These are phyloP conservation scores for Drosophila maculinotata DNA, from an alignment of 2,888 invertebrate genomes.

Conservation along the genomic window DNA sequence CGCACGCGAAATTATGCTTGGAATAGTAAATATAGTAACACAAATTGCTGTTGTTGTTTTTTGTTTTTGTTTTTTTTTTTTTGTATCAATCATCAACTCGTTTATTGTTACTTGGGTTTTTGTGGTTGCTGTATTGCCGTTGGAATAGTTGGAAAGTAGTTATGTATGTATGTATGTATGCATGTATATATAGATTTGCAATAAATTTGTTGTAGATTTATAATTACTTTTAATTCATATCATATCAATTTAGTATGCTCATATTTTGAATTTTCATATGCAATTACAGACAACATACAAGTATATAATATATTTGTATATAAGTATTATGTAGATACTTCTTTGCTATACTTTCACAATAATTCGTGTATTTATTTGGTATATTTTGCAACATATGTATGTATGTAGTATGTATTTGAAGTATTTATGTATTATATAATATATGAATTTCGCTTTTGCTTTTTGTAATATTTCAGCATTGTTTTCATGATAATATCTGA, in stretches of 20 bases:
- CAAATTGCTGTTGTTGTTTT: too few relatives aligned
- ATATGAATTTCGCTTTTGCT: conserved; percentile 35
- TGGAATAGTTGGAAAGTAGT: conserved; percentile 58
- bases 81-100: conserved; percentile 77
- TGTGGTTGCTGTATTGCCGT: conserved; percentile 48
- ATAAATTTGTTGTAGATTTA: conserved; percentile 35
- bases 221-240: conserved; percentile 5
- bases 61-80: conserved; percentile 28
- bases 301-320: conserved; percentile 38
- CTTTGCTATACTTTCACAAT: conserved; percentile 66
- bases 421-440: conserved; percentile 33
- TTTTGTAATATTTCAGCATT: conserved; percentile 46
- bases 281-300: conserved; percentile 74
- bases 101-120: conserved; percentile 69
- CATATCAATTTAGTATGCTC: conserved; percentile 24
- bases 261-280: conserved; percentile 26
- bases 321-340: conserved; percentile 24
- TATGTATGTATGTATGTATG: conserved; percentile 32
- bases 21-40: conserved; percentile 25
- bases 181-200: conserved; percentile 48
- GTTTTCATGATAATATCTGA: conserved; percentile 32
- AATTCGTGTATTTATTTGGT: conserved; percentile 68
- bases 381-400: conserved; percentile 59
- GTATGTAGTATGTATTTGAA: conserved; percentile 39
- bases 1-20: conserved; percentile 66